These are phyloP conservation scores for Talpa occidentalis DNA, from an alignment of 2,113 vertebrate genomes.

Conservation along the genomic window DNA sequence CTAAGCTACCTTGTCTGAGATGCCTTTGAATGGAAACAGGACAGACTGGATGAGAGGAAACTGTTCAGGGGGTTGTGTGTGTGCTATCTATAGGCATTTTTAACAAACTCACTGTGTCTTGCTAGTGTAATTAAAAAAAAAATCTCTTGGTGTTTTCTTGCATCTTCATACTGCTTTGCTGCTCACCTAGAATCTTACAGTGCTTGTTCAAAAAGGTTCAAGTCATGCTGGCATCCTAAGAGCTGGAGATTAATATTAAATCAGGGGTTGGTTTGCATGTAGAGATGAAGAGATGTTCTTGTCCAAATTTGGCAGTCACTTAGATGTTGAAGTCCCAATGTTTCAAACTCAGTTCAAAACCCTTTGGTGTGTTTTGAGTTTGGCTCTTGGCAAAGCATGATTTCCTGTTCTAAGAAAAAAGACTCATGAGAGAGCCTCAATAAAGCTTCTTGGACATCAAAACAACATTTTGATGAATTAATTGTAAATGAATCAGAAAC, in stretches of 20 bases:
- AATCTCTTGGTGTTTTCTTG: not conserved
- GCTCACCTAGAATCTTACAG: constrained; percentile 18
- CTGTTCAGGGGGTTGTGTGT: not conserved
- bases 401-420: constrained; percentile 85
- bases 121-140: not conserved
- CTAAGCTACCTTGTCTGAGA: not conserved
- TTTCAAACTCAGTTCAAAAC: constrained; percentile 74
- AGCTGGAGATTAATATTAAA: constrained; percentile 48
- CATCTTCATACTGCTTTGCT: not conserved
- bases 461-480: constrained; percentile 84
- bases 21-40: not conserved
- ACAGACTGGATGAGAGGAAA: not conserved
- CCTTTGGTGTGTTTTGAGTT: constrained; percentile 77
- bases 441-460: constrained; percentile 82
- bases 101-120: not conserved
- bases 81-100: not conserved
- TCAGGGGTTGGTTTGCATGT: constrained; percentile 54
- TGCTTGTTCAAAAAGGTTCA: not conserved
- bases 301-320: constrained; percentile 54
- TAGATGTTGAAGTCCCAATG: constrained; percentile 54
- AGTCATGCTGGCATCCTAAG: constrained; percentile 38
- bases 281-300: constrained; percentile 68
- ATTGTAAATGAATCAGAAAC: constrained; percentile 83
- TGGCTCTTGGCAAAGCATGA: constrained; percentile 74
- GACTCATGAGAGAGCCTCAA: constrained; percentile 75